These are phyloP conservation scores for Steinernema hermaphroditum DNA, from an alignment of 2,888 invertebrate species.

Conservation along the genomic window DNA sequence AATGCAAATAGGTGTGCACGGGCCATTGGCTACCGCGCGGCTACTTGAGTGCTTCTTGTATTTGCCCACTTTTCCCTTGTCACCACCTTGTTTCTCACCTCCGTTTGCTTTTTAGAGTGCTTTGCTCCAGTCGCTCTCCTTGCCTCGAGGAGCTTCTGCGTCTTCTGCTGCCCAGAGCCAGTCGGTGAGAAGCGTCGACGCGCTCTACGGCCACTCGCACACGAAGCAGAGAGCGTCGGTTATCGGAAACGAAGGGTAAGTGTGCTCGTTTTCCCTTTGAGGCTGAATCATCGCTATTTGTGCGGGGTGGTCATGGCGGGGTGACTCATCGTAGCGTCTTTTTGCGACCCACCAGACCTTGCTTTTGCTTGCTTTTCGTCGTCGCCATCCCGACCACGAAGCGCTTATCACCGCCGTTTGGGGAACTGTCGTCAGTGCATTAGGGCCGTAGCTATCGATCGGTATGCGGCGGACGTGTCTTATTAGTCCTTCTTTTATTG, in stretches of 20 bases:
- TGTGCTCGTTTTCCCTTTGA: not conserved
- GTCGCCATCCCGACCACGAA: too few species aligned
- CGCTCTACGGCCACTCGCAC: constrained; percentile 4
- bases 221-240: not conserved
- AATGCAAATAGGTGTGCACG: constrained; percentile 16
- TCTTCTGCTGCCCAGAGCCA: not conserved
- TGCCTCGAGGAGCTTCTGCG: not conserved
- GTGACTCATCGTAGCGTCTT: not conserved
- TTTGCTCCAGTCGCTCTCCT: not conserved
- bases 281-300: not conserved
- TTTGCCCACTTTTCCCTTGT: not conserved
- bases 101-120: constrained; percentile 7
- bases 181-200: not conserved
- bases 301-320: not conserved
- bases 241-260: constrained; percentile 22
- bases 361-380: too few species aligned
- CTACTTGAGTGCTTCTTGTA: constrained; percentile 22
- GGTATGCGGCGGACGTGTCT: too few species aligned
- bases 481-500: too few species aligned
- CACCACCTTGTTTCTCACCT: not conserved
- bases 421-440: too few species aligned
- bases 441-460: too few species aligned
- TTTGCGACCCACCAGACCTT: too few species aligned
- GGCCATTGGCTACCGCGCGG: constrained; percentile 20
- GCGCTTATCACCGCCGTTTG: too few species aligned